Base-by-base conservation (phyloP, 2,888 invertebrate species). In the Callyntrura guangdongensis region DNA sequence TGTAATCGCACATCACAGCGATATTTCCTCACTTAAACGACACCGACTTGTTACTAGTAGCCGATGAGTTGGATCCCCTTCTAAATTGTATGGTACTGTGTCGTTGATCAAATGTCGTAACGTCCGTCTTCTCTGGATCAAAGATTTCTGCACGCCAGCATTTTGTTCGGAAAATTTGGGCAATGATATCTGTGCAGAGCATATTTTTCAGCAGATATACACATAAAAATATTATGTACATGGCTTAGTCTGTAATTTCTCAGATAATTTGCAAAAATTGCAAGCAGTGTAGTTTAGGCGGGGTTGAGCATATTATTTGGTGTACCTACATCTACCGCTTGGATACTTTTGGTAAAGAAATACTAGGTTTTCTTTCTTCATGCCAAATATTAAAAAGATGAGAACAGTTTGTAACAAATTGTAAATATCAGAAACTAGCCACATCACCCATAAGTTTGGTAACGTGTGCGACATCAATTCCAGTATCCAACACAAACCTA, bases 401-500 rank as follows among this genome's bases (percentile, higher is more conserved):
- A 91, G 82, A 0, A 92, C 27, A 1, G 92, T 90, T 53, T 92
- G 92, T 5, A 92, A 69, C 14, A 93, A 22, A 85, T 91, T 93
- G 53, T 92, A 84, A 0, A 86, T 25, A 67, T 93, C 93, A 27
- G 89, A 91, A 9, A 91, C 67, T 17, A 93, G 67, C 90, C 92
- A 92, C 0, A 83, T 45, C 64, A 59, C 81, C 85, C 84, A 86
- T 0, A 83, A 69, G 3, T 81, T 74, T 0, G 27, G 36, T 2
- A 72, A 25, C 2, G 61, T 6, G 27, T 64, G 77, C 0, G 91
- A 87, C 0, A 93, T 12, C 0, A 91, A 6, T 69, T 92, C 93
- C n/a, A 90, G 86, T 12, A 91, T 81, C 93, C 93, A 93, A 0
- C 92, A 90, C 8, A 92, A 49, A n/a, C n/a, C n/a, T n/a, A n/a